These are phyloP conservation scores for Agrochola lota DNA, from an alignment of 2,888 invertebrate species.

Conservation along the genomic window DNA sequence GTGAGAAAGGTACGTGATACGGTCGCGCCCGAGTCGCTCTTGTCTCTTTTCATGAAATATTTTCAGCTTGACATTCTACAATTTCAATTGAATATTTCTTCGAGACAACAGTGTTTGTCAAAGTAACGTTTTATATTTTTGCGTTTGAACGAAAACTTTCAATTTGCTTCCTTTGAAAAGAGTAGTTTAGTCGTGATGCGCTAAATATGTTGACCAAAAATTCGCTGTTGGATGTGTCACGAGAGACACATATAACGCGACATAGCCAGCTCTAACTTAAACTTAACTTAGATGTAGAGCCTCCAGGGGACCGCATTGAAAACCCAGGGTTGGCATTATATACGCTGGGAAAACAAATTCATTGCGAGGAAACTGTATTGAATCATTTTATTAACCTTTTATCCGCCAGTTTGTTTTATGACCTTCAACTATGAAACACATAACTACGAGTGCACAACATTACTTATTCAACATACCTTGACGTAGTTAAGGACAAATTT, in stretches of 20 bases:
- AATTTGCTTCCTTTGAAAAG: slow-evolving; percentile 35
- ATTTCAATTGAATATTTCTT: slow-evolving; percentile 77
- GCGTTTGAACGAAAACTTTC: slow-evolving; percentile 29
- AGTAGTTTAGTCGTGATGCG: slow-evolving; percentile 50
- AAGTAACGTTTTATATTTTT: slow-evolving; percentile 44
- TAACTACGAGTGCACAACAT: slow-evolving; percentile 1
- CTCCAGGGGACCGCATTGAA: slow-evolving; percentile 75
- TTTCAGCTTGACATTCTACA: slow-evolving; percentile 82
- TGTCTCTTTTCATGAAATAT: slow-evolving; percentile 83
- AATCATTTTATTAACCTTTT: slow-evolving; percentile 65
- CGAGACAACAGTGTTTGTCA: slow-evolving; percentile 47
- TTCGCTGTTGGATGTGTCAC: slow-evolving; percentile 77
- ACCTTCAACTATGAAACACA: background rate
- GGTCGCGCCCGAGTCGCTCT: slow-evolving; percentile 70
- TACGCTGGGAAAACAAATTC: slow-evolving; percentile 74
- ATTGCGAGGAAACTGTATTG: slow-evolving; percentile 68
- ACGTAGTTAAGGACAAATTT: slow-evolving; percentile 7
- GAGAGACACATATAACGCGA: slow-evolving; percentile 79
- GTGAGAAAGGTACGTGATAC: slow-evolving; percentile 80
- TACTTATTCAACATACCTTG: background rate
- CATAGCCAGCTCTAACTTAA: slow-evolving; percentile 82
- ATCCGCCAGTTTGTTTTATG: slow-evolving; percentile 10
- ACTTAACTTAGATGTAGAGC: slow-evolving; percentile 84
- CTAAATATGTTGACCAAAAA: slow-evolving; percentile 74
- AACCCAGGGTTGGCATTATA: slow-evolving; percentile 77